Evolutionary conservation across 2,113 vertebrate species (phyloP).

Genomic region (Tricholaema leucomelas): DNA sequence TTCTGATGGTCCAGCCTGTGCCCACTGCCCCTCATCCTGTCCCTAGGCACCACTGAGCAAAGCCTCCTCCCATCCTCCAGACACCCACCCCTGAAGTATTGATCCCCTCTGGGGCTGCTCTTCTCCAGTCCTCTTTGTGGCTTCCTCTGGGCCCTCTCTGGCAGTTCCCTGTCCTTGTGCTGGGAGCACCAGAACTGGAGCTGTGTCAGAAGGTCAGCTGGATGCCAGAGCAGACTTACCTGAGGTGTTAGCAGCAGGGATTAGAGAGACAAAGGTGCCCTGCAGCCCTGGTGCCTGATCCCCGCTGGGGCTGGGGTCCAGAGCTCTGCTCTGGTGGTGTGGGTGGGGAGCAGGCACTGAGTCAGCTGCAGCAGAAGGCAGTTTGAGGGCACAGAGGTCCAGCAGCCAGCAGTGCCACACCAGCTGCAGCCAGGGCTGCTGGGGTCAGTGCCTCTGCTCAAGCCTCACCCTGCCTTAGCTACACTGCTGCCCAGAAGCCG

Average conservation of each 20-base stretch:
- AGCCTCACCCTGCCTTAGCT: constrained; percentile 68
- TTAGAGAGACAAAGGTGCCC: background rate
- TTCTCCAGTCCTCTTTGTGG: too few species aligned
- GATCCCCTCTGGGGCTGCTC: too few species aligned
- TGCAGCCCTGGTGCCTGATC: background rate
- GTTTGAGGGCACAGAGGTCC: constrained; percentile 56
- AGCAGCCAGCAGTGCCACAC: constrained; percentile 45
- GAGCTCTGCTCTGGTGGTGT: background rate
- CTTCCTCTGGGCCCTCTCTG: too few species aligned
- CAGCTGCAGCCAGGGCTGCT: constrained; percentile 35
- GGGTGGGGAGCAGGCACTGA: too few species aligned
- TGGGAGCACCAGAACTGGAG: too few species aligned
- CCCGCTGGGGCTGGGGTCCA: background rate
- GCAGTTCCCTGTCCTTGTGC: too few species aligned
- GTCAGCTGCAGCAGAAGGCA: background rate
- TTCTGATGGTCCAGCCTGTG: too few species aligned
- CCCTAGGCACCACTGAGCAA: too few species aligned
- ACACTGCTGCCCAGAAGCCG: constrained; percentile 58
- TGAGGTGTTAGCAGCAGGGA: background rate
- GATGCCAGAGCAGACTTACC: background rate
- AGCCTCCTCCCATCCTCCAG: too few species aligned
- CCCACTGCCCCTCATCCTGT: too few species aligned
- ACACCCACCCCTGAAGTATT: too few species aligned
- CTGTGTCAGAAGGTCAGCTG: background rate
- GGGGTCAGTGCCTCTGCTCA: constrained; percentile 51